These are phyloP conservation scores for Propsilocerus akamusi DNA, from an alignment of 1,140 invertebrate genomes.

Conservation along the genomic window DNA sequence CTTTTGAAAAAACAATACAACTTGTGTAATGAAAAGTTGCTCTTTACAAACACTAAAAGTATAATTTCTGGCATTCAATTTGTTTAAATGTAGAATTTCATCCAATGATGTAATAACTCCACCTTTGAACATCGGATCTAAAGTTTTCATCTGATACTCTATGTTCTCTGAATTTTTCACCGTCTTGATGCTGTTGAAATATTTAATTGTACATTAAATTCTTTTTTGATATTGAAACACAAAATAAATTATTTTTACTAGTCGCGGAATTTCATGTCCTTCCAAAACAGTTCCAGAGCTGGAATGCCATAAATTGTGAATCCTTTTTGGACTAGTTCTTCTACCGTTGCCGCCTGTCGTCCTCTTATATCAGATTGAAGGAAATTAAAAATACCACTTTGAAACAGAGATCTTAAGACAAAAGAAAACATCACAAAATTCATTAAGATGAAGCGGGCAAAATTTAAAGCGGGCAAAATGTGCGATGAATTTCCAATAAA, in stretches of 20 bases:
- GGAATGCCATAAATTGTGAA: not conserved
- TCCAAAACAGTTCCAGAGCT: not conserved
- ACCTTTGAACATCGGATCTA: not conserved
- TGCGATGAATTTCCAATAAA: not conserved
- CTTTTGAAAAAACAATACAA: not conserved
- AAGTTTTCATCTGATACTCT: not conserved
- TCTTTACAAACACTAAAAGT: not conserved
- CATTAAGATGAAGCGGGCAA: not conserved
- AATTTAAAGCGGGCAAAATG: not conserved
- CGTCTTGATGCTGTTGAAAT: not conserved
- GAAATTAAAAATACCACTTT: not conserved
- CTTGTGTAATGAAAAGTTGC: not conserved
- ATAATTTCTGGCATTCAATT: not conserved
- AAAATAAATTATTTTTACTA: not conserved
- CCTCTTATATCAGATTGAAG: not conserved
- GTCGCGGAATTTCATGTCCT: not conserved
- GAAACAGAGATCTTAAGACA: not conserved
- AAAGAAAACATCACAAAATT: not conserved
- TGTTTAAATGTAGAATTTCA: not conserved
- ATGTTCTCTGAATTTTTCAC: not conserved
- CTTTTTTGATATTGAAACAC: not conserved
- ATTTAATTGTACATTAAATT: not conserved
- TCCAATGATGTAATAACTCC: not conserved
- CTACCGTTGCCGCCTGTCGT: not conserved
- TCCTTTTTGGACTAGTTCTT: not conserved